phyloP scores from a whole-genome alignment of 1,140 invertebrate species.

The Arctopsyche grandis region DNA sequence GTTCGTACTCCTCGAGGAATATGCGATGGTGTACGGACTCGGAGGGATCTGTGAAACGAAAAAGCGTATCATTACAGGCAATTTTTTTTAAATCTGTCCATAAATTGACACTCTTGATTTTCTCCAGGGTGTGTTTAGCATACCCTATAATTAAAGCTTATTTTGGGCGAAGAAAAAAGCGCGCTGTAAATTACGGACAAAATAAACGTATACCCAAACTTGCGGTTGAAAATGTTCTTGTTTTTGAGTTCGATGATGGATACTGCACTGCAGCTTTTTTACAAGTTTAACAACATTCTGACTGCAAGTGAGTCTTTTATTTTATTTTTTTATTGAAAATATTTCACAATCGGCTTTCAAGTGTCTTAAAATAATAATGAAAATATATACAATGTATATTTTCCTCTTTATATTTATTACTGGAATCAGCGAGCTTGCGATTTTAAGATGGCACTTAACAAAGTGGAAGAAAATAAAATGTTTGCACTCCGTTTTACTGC shows the following conservation, averaged over 20 bases:
- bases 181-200: background rate
- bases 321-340: too few species aligned
- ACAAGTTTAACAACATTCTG: too few species aligned
- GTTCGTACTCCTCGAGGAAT: slow-evolving; percentile 66
- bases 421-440: too few species aligned
- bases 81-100: background rate
- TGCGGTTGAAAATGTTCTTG: background rate
- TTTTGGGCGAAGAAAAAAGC: background rate
- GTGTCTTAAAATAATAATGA: too few species aligned
- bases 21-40: slow-evolving; percentile 56
- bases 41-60: slow-evolving; percentile 53
- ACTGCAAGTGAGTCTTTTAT: too few species aligned
- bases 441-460: too few species aligned
- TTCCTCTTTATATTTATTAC: too few species aligned
- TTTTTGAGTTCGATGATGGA: background rate
- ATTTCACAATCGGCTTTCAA: too few species aligned
- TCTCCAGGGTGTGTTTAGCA: background rate
- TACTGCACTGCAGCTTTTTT: too few species aligned
- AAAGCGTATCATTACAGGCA: slow-evolving; percentile 1
- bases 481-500: background rate
- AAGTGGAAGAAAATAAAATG: too few species aligned
- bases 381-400: too few species aligned
- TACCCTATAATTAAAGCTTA: slow-evolving; percentile 2
- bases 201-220: background rate
- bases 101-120: slow-evolving; percentile 15